Percentiles rank a stretch among this genome's conserved stretches.
phyloP scores from a whole-genome alignment of 1,140 invertebrate genomes.

The Diuraphis noxia region DNA sequence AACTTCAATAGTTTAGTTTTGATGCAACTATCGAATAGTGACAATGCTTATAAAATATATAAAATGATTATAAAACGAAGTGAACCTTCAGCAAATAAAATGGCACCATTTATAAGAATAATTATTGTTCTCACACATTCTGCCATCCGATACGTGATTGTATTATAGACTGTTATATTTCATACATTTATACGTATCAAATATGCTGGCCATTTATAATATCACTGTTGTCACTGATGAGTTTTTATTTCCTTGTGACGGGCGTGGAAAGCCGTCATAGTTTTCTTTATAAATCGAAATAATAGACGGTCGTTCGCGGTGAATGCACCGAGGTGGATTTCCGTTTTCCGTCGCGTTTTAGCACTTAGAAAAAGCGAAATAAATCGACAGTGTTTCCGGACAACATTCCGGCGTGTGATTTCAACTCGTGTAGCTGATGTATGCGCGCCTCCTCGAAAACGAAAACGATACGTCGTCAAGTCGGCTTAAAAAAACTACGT shows the following conservation, averaged over 20 bases:
- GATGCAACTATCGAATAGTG: too few species aligned
- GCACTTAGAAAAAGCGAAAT: neutral
- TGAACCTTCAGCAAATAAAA: too few species aligned
- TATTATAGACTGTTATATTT: too few species aligned
- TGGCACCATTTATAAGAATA: neutral
- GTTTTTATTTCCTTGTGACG: neutral
- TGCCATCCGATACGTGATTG: too few species aligned
- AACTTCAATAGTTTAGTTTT: too few species aligned
- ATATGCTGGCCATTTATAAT: neutral
- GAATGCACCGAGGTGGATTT: neutral
- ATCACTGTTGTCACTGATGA: neutral
- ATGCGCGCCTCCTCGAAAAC: neutral
- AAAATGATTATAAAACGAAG: too few species aligned
- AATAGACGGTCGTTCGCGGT: neutral
- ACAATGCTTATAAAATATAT: too few species aligned
- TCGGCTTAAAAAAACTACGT: conserved; percentile 16
- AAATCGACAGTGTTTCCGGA: neutral
- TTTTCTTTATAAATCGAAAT: neutral
- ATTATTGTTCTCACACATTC: neutral
- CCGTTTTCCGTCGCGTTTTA: neutral
- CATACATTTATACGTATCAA: neutral
- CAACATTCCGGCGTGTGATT: neutral
- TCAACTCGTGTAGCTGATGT: neutral
- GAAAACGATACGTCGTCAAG: neutral
- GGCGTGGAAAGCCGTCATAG: neutral